Conservation (phyloP, 2,113 vertebrate genomes). For the Rhynchomys soricoides region DNA sequence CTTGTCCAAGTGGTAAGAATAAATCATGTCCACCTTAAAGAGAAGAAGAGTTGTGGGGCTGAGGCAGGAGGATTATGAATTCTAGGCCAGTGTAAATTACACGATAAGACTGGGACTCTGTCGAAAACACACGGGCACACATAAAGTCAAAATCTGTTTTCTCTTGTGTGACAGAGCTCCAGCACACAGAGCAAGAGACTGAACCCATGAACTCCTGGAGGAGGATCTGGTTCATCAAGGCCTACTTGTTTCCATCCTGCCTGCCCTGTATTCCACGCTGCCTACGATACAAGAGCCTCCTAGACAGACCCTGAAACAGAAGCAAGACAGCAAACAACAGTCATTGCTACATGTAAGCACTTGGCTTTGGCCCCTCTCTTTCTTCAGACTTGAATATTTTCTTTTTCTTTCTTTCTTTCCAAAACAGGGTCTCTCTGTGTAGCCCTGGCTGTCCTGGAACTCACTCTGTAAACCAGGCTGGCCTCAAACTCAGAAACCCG, state of each 20-base stretch:
- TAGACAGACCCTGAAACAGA: background rate
- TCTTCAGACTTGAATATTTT: background rate
- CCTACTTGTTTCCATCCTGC: background rate
- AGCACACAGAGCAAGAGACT: background rate
- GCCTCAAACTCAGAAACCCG: no score
- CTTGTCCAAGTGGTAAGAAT: slow-evolving; percentile 48
- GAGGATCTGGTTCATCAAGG: background rate
- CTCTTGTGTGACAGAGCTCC: background rate
- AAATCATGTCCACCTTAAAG: background rate
- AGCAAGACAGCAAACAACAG: background rate
- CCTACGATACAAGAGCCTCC: background rate
- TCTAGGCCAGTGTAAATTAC: background rate
- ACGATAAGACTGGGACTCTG: background rate
- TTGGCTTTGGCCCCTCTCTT: background rate
- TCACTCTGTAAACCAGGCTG: no score
- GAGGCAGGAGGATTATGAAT: background rate
- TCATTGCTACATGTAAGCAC: background rate
- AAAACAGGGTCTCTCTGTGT: no score
- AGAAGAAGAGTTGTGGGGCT: background rate
- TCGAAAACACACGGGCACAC: background rate
- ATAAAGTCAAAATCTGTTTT: background rate
- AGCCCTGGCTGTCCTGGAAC: no score
- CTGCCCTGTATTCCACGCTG: background rate
- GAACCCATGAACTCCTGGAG: background rate
- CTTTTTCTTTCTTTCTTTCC: no score